Conservation (phyloP, 2,113 vertebrate species). For the Tachycineta bicolor region DNA sequence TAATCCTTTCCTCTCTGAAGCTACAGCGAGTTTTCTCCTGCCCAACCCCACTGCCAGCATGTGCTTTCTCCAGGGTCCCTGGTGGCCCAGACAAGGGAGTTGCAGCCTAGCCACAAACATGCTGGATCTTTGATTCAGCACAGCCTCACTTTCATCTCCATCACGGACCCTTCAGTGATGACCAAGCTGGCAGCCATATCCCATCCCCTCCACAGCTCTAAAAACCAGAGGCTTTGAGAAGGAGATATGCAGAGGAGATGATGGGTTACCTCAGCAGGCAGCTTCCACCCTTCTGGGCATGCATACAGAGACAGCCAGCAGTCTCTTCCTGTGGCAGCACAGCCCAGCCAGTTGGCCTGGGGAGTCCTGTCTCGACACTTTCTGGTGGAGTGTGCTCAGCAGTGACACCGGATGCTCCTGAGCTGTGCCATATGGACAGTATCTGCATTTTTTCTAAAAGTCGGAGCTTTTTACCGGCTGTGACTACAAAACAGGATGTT, state of each 20-base stretch:
- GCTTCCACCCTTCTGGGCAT: not conserved
- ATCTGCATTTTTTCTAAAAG: not conserved
- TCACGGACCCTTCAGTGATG: not conserved
- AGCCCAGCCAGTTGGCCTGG: not conserved
- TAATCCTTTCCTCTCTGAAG: not conserved
- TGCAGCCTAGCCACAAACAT: not conserved
- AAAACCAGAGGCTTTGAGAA: not conserved
- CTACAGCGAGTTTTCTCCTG: not conserved
- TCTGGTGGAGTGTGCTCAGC: not conserved
- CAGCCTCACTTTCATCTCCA: not conserved
- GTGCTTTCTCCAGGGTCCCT: not conserved
- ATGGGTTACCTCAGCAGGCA: not conserved
- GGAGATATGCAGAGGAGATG: not conserved
- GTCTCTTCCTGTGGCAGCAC: not conserved
- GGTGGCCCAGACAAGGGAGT: not conserved
- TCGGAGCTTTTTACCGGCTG: not conserved
- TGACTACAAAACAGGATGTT: slow-evolving; percentile 11
- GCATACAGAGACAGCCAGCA: not conserved
- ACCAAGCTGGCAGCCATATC: not conserved
- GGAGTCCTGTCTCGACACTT: not conserved
- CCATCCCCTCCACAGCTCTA: not conserved
- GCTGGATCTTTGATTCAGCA: not conserved
- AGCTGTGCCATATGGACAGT: not conserved
- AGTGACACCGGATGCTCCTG: not conserved
- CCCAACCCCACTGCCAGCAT: not conserved